These are phyloP conservation scores for Acropora tenuis DNA, from an alignment of 64 coral and sea anemone genomes.

Conservation along the genomic window DNA sequence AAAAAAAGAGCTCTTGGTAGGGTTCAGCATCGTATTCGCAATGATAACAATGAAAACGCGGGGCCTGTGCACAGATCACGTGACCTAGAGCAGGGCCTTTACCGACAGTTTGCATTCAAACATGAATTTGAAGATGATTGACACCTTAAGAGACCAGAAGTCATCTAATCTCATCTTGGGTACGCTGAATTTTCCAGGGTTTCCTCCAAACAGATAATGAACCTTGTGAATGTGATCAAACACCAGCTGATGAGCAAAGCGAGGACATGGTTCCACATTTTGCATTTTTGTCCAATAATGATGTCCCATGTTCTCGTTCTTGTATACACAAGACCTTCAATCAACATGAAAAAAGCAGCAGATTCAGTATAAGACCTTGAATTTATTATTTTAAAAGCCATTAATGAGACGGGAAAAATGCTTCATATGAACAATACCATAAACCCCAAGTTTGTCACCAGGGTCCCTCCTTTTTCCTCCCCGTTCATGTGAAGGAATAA, in stretches of 20 bases:
- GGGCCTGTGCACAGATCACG: too few relatives aligned
- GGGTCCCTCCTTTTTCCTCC: too few relatives aligned
- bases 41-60: neutral
- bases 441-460: too few relatives aligned
- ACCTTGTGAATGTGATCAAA: constrained; percentile 90
- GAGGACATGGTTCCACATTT: constrained; percentile 88
- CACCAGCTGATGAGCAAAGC: constrained; percentile 96
- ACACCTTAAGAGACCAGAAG: constrained; percentile 95
- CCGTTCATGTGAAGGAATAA: too few relatives aligned
- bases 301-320: constrained; percentile 96
- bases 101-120: too few relatives aligned
- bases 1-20: too few relatives aligned
- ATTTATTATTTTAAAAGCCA: too few relatives aligned
- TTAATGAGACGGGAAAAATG: too few relatives aligned
- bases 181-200: constrained; percentile 88
- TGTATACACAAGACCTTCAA: constrained; percentile 92
- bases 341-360: neutral
- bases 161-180: constrained; percentile 96
- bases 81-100: too few relatives aligned
- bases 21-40: too few relatives aligned
- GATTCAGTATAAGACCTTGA: neutral
- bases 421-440: too few relatives aligned
- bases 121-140: neutral
- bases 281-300: constrained; percentile 99
- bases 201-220: constrained; percentile 96